Conservation (phyloP, 2,888 invertebrate species). For the Drosophila prostipennis region DNA sequence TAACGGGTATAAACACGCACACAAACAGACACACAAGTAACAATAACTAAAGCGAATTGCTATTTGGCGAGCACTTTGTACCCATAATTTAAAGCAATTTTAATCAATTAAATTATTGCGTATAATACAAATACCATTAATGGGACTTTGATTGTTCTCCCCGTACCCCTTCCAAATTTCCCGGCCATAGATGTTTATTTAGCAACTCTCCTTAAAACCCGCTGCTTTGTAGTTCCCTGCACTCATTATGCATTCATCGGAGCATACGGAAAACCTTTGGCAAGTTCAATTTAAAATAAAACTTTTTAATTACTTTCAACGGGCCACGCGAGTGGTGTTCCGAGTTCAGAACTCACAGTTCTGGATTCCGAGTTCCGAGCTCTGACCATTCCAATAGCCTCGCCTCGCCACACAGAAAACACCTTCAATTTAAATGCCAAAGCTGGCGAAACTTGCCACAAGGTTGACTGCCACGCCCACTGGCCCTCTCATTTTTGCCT, state of each 20-base stretch:
- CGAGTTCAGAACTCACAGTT: conserved; percentile 4
- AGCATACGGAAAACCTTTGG: conserved; percentile 34
- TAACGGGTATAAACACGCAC: too few species aligned
- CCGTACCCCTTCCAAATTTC: too few species aligned
- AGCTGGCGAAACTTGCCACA: conserved; percentile 55
- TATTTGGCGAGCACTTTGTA: conserved; percentile 43
- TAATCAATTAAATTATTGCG: conserved; percentile 43
- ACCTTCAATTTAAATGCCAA: conserved; percentile 64
- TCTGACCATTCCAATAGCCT: conserved; percentile 20
- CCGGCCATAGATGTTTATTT: conserved; percentile 7
- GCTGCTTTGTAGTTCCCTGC: conserved; percentile 16
- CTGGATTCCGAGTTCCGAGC: conserved; percentile 1
- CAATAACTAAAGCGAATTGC: conserved; percentile 35
- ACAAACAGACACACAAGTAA: conserved; percentile 13
- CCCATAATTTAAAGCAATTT: conserved; percentile 19
- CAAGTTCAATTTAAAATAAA: conserved; percentile 56
- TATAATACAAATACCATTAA: conserved; percentile 4
- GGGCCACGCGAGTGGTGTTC: conserved; percentile 30
- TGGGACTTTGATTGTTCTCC: too few species aligned
- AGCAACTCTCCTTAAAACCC: conserved; percentile 7
- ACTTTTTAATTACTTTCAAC: conserved; percentile 60
- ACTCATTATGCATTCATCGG: conserved; percentile 37
- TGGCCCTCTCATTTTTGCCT: conserved; percentile 41
- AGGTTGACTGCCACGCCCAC: conserved; percentile 34
- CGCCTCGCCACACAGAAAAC: conserved; percentile 43